Evolutionary conservation across 2,888 invertebrate genomes (phyloP), one percentile per base, ranked within the genome.

Genomic region (Parelbella ahira): DNA sequence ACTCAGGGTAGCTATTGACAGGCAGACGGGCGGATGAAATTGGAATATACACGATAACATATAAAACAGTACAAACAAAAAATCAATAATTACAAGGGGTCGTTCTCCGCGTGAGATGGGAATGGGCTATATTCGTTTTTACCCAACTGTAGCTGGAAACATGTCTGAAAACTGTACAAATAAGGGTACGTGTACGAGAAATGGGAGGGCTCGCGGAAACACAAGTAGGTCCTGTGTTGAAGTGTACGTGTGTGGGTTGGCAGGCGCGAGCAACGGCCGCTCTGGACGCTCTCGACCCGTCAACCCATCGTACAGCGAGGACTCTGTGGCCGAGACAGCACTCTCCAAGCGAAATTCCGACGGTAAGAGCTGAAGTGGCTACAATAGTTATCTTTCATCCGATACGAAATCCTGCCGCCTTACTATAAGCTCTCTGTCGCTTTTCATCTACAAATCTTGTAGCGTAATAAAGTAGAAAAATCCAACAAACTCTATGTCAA

Each of bases 291-390:
- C 76, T 60, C 74, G 79, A 50, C 71, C 77, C 63, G 65, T 67
- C 71, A 91, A 93, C 88, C 91, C 93, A 56, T 92, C 93, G 79
- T 91, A 92, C 86, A 93, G 93, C 86, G 93, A 94, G 88, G 94
- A 94, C 88, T 93, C 93, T 57, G 93, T 94, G 69, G 91, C 93
- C 59, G 94, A 94, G 80, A 93, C 93, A 65, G 91, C 92, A 69
- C 89, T 93, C 80, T 91, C 92, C 79, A 94, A 94, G 89, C 93
- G 91, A 89, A 93, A 92, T 89, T 94, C 94, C 63, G 94, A 94
- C 86, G 94, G 94, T 94, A 91, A 92, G 93, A 90, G 47, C 44
- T 44, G 41, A 47, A 49, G 43, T 45, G 63, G 65, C 60, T 61
- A 50, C 44, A 38, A 56, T 54, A 53, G 47, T 54, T 58, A 60